Conservation (phyloP, 2,113 vertebrate species). For the Strix aluco region DNA sequence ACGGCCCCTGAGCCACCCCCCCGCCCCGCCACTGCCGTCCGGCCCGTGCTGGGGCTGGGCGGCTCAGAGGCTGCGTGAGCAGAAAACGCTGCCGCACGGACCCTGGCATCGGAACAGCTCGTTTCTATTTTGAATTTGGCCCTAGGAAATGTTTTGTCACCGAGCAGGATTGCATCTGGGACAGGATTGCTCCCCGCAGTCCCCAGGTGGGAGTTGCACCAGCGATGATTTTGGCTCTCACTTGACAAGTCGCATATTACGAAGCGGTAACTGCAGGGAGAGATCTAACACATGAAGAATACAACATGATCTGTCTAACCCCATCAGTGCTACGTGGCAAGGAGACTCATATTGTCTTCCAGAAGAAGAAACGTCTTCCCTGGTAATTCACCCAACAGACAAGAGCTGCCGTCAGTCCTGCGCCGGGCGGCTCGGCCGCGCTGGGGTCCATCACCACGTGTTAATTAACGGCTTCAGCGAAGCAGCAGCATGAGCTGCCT, state of each 20-base stretch:
- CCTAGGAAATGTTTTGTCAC: not conserved
- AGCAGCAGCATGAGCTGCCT: not conserved
- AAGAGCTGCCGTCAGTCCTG: not conserved
- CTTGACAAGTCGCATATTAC: not conserved
- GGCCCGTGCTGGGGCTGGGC: not conserved
- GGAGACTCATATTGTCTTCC: not conserved
- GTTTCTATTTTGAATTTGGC: not conserved
- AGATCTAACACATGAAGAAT: not conserved
- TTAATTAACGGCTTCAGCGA: not conserved
- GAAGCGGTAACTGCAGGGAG: not conserved
- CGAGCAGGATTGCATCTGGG: not conserved
- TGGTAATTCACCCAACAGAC: not conserved
- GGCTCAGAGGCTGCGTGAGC: not conserved
- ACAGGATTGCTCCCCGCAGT: not conserved
- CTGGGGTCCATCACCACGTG: not conserved
- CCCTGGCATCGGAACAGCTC: not conserved
- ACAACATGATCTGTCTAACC: not conserved
- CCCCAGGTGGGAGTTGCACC: not conserved
- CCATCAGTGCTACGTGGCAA: rapidly evolving
- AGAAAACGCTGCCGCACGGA: not conserved
- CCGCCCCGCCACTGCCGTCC: not conserved
- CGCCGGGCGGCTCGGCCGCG: not conserved
- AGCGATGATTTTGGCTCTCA: not conserved
- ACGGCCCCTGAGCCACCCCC: too few species aligned
- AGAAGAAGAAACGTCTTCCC: not conserved